Base-by-base conservation (phyloP, 1,140 invertebrate genomes). In the Patella vulgata region DNA sequence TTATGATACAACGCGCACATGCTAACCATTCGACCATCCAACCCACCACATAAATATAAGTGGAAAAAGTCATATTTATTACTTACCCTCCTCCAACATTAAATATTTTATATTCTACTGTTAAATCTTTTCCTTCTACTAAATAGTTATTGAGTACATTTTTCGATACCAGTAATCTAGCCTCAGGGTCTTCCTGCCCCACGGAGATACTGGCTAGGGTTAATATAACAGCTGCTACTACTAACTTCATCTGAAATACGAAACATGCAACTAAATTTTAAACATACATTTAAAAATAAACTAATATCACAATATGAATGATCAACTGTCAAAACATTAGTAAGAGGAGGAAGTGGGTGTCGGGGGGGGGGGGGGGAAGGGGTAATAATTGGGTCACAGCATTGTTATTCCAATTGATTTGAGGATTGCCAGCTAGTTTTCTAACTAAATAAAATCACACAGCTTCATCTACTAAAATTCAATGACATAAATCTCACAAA, bases 51-150 rank as follows among this genome's bases (percentile, higher is more conserved):
- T n/a, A n/a, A n/a, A n/a, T n/a, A n/a, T n/a, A n/a, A n/a, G n/a
- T n/a, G 14, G 12, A 14, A 28, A 12, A 53, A 53, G 6, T 53
- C 12, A 8, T 12, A 28, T 31, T 11, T 53, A 53, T 21, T 55
- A 60, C 67, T 59, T 74, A 86, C 85, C 82, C 85, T 65, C 82
- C 85, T 63, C 88, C 88, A 64, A 88, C 84, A 77, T 89, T 89
- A 75, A 80, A 88, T 36, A 89, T 82, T 57, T 80, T 85, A 73
- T 89, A 92, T 85, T 97, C 94, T 42, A 99, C 91, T 71, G 98
- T 89, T 73, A 98, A 91, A 83, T 99, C 97, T 90, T 95, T 95
- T 79, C 93, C 92, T 88, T 99, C 96, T n/a, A 99, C 96, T 53
- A 99, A 86, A 82, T 98, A 99, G 86, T 93, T 96, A 78, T 98